phyloP scores from a whole-genome alignment of 2,797 vertebrate genomes.

The Malacoraja senta region DNA sequence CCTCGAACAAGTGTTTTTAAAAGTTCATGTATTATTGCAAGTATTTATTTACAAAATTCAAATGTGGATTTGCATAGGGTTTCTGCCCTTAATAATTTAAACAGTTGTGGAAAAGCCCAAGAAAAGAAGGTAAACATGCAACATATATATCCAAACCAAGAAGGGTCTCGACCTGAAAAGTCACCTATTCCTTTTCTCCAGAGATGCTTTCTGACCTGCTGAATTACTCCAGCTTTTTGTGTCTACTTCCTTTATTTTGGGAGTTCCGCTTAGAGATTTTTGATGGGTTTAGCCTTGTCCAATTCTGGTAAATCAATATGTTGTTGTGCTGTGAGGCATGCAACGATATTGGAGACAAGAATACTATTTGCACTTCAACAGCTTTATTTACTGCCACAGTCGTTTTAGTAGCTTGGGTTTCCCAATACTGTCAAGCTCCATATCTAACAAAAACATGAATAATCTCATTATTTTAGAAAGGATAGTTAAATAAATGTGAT shows the following conservation, averaged over 20 bases:
- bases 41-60: not conserved
- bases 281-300: not conserved
- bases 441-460: conserved; percentile 18
- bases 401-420: not conserved
- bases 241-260: too few relatives aligned
- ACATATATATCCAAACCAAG: not conserved
- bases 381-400: not conserved
- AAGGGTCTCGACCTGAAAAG: too few relatives aligned
- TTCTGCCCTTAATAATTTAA: not conserved
- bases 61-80: not conserved
- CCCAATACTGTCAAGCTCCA: not conserved
- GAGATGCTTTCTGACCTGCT: too few relatives aligned
- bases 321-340: not conserved
- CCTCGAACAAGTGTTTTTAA: too few relatives aligned
- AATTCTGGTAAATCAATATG: not conserved
- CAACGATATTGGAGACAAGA: not conserved
- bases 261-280: not conserved
- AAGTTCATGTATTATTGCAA: not conserved
- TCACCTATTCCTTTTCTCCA: too few relatives aligned
- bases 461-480: not conserved
- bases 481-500: conserved; percentile 21
- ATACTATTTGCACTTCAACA: not conserved
- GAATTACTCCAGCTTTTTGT: too few relatives aligned
- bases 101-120: not conserved
- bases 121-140: not conserved